Evolutionary conservation across 2,113 vertebrate genomes (phyloP), one percentile per base, ranked within the genome.

Genomic region (Seriola rivoliana): DNA sequence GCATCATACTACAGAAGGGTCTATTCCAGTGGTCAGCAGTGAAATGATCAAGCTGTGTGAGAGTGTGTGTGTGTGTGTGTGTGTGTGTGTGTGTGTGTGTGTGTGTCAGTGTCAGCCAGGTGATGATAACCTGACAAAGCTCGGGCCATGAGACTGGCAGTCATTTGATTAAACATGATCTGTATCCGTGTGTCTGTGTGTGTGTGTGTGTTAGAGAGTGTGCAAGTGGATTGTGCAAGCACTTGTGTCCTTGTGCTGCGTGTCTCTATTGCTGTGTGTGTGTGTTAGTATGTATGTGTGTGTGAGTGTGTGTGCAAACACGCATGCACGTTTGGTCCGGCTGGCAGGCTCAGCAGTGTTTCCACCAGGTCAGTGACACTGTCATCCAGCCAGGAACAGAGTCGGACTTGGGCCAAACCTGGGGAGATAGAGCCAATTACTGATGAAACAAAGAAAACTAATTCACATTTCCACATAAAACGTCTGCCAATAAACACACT

Each of bases 311-410:
- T 29, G 29, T 29, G 29, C 29, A 2, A 29, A 29, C 40, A 58
- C 25, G 25, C 23, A 21, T 75, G 23, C 23, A 21, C 52, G 34
- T 63, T 40, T 46, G 52, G 23, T 65, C 32, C 7, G 10, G 32
- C 70, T 85, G 86, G 81, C 78, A 77, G 72, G 48, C 78, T 83
- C 34, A 32, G 65, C 21, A 14, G 71, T 80, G 72, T 88, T 91
- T 88, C 84, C 88, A 88, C 54, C 73, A 58, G 67, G 73, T 85
- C 78, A 87, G 50, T 52, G 73, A 87, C 36, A 36, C 65, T 81
- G 78, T 81, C 78, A 76, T 38, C 48, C 21, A 44, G 74, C 88
- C 85, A 92, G 87, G 63, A 83, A 75, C 66, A 75, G 59, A 74
- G 62, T 52, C 23, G 86, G 80, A 67, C 60, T 38, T 1, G 4